These are phyloP conservation scores for Dynastes tityus DNA, from an alignment of 2,888 invertebrate species.

Conservation along the genomic window DNA sequence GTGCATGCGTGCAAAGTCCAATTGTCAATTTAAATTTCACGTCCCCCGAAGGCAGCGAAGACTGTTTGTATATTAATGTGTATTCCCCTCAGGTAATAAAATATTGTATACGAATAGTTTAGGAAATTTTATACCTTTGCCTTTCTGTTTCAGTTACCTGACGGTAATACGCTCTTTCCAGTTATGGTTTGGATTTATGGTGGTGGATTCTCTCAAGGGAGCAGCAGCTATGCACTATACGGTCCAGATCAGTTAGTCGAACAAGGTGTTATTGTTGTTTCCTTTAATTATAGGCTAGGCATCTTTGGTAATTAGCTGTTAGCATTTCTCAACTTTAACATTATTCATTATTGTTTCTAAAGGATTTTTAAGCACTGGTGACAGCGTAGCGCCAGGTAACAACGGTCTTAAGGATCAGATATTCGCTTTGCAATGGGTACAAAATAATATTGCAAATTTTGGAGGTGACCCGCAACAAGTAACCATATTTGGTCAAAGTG, in stretches of 20 bases:
- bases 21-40: conserved; percentile 32
- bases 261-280: conserved; percentile 61
- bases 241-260: conserved; percentile 63
- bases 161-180: conserved; percentile 52
- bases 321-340: no score
- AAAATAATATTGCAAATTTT: conserved; percentile 47
- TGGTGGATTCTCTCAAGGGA: conserved; percentile 60
- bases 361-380: conserved; percentile 48
- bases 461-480: conserved; percentile 48
- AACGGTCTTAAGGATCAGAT: conserved; percentile 47
- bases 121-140: neutral
- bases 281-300: conserved; percentile 63
- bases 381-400: conserved; percentile 44
- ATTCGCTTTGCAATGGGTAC: conserved; percentile 46
- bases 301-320: conserved; percentile 59
- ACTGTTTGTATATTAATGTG: conserved; percentile 63
- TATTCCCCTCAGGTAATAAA: conserved; percentile 59
- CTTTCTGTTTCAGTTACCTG: neutral
- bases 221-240: conserved; percentile 57
- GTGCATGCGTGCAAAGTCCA: conserved; percentile 52
- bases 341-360: no score
- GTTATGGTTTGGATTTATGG: conserved; percentile 65
- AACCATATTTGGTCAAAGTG: conserved; percentile 47
- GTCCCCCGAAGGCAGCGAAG: conserved; percentile 57
- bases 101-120: neutral